A percentile compares a stretch with the other conserved stretches of the same genome.
These are phyloP conservation scores for Chelmon rostratus DNA, from an alignment of 2,797 vertebrate genomes.

Conservation along the genomic window DNA sequence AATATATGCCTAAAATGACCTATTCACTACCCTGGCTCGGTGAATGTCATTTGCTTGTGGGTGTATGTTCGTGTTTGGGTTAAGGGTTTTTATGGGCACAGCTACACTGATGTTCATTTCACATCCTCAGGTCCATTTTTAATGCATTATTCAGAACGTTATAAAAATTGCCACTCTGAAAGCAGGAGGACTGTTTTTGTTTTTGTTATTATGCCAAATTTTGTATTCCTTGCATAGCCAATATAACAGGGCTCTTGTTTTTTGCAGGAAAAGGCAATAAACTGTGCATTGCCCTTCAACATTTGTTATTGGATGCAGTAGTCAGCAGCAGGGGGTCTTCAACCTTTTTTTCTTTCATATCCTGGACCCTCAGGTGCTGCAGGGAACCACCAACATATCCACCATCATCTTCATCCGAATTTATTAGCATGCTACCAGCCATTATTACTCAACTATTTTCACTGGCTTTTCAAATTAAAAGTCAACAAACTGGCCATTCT, in stretches of 20 bases:
- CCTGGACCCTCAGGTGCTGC: conserved; percentile 9
- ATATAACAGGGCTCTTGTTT: conserved; percentile 35
- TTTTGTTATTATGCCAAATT: conserved; percentile 52
- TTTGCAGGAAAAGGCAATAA: conserved; percentile 57
- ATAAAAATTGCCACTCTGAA: conserved; percentile 57
- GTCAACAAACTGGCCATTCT: not conserved
- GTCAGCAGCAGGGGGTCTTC: conserved; percentile 25
- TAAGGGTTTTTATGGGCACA: conserved; percentile 33
- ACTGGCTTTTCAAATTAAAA: conserved; percentile 1
- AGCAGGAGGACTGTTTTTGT: conserved; percentile 41
- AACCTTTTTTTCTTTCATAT: conserved; percentile 29
- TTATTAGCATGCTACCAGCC: not conserved
- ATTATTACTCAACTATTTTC: conserved; percentile 4
- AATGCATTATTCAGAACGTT: conserved; percentile 76
- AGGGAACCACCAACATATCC: not conserved
- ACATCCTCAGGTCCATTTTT: conserved; percentile 51
- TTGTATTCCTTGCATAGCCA: conserved; percentile 40
- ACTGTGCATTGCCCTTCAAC: conserved; percentile 26
- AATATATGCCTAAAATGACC: conserved; percentile 49
- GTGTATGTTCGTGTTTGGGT: conserved; percentile 29
- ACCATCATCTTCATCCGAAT: not conserved
- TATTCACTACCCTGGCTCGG: conserved; percentile 27
- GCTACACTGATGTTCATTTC: conserved; percentile 67
- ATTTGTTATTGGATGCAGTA: conserved; percentile 38
- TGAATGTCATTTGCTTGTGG: conserved; percentile 45